Base-by-base conservation (phyloP, 1,140 invertebrate species). In the Mycetomoellerius zeteki region DNA sequence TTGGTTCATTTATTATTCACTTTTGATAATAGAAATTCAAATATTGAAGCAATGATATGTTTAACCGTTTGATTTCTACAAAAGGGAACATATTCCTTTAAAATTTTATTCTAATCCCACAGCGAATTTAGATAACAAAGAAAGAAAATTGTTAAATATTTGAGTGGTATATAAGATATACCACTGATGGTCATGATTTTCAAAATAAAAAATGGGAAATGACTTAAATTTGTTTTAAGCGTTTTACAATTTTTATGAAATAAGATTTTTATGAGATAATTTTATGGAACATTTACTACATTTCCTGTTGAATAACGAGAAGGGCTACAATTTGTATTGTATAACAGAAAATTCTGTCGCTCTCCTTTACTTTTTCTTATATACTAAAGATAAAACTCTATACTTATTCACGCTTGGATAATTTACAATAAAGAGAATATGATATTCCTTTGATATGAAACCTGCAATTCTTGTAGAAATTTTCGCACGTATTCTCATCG, bases 181-280 rank as follows among this genome's bases (percentile, higher is more conserved):
- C 6, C 6, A 8, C 0, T 7, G 7, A 37, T 37, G 14, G 14
- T 80, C 5, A 37, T 14, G 7, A 62, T 1, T 21, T 6, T 16
- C 27, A 4, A 33, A 12, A 16, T 33, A 24, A 24, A 81, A 37
- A 43, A 27, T 71, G 10, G 2, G 7, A 78, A 3, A 43, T 27
- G 71, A 56, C 43, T 65, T 7, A 54, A 37, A 54, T 14, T 5
- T 43, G 8, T n/a, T 56, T 69, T 14, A 37, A 69, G 3, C 16
- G 30, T 16, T 43, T 43, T n/a, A 19, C 47, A 27, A 71, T 37
- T 81, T 56, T 27, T 71, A 2, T 16, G n/a, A 56, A 33, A 37
- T 30, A 16, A 37, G 19, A 81, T 81, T 81, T n/a, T n/a, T n/a
- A n/a, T n/a, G n/a, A n/a, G n/a, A n/a, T 71, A n/a, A 58, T 81